phyloP scores from a whole-genome alignment of 2,113 vertebrate genomes.

The Dasyurus viverrinus region DNA sequence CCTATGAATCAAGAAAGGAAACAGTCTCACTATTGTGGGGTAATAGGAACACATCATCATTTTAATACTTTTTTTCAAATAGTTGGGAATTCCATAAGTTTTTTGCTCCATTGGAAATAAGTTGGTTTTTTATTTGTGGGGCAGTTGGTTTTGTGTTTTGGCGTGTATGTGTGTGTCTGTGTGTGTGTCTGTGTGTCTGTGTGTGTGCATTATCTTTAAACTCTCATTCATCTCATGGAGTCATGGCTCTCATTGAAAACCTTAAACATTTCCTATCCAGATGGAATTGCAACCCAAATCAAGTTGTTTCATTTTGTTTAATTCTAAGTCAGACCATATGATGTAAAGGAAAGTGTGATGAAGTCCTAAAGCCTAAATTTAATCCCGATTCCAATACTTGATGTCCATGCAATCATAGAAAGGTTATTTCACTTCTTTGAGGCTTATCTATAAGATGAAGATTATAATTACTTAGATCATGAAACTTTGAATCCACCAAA shows the following conservation, averaged over 20 bases:
- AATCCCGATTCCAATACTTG: neutral
- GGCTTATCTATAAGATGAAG: neutral
- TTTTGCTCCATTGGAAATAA: too few relatives aligned
- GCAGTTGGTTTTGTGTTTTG: too few relatives aligned
- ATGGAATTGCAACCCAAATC: neutral
- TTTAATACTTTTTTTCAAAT: neutral
- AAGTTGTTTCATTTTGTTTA: slow-evolving; percentile 26
- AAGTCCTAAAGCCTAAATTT: too few relatives aligned
- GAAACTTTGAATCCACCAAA: too few relatives aligned
- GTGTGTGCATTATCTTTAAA: neutral
- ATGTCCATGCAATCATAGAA: neutral
- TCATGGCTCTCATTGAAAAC: neutral
- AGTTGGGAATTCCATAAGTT: too few relatives aligned
- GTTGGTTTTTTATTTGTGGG: too few relatives aligned
- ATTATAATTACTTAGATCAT: neutral
- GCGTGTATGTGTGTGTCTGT: too few relatives aligned
- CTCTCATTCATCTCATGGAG: neutral
- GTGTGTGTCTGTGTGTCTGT: too few relatives aligned
- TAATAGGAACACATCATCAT: neutral
- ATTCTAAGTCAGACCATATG: too few relatives aligned
- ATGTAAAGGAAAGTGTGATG: too few relatives aligned
- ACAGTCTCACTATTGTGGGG: neutral
- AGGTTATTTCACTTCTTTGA: neutral
- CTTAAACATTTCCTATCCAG: slow-evolving; percentile 2
- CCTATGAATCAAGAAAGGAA: neutral